phyloP scores from a whole-genome alignment of 2,797 vertebrate species.

The Platalea minor region DNA sequence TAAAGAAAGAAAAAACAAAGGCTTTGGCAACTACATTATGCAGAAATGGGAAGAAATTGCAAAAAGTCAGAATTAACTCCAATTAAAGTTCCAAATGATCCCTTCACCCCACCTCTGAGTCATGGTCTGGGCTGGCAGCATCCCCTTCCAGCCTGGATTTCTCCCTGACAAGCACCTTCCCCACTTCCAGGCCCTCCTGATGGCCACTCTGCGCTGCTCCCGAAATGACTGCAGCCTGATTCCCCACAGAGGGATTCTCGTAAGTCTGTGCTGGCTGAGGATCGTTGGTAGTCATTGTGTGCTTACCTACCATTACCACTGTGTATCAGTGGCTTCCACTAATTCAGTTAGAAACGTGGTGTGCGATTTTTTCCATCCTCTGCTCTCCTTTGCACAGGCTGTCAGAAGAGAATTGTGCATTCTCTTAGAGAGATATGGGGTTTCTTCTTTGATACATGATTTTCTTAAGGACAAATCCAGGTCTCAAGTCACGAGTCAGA shows the following conservation, averaged over 20 bases:
- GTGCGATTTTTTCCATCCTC: background rate
- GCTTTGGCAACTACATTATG: background rate
- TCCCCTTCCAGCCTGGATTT: background rate
- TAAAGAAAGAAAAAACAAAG: background rate
- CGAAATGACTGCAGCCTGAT: background rate
- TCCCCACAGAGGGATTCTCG: background rate
- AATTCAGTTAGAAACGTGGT: background rate
- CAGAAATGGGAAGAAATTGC: background rate
- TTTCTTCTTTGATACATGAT: background rate
- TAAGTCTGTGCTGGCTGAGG: background rate
- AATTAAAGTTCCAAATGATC: background rate
- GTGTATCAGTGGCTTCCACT: background rate
- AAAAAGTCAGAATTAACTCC: background rate
- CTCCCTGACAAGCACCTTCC: background rate
- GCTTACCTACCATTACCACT: background rate
- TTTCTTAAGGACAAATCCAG: background rate
- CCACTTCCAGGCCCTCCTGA: background rate
- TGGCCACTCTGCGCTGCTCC: background rate
- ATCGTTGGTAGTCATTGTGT: too few species aligned
- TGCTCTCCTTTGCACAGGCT: rapidly evolving
- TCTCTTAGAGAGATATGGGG: background rate
- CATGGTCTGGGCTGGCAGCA: background rate
- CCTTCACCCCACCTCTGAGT: background rate
- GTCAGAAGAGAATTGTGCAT: background rate
- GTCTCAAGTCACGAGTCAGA: background rate